These are phyloP conservation scores for Mellivora capensis DNA, from an alignment of 2,113 vertebrate species.

Conservation along the genomic window DNA sequence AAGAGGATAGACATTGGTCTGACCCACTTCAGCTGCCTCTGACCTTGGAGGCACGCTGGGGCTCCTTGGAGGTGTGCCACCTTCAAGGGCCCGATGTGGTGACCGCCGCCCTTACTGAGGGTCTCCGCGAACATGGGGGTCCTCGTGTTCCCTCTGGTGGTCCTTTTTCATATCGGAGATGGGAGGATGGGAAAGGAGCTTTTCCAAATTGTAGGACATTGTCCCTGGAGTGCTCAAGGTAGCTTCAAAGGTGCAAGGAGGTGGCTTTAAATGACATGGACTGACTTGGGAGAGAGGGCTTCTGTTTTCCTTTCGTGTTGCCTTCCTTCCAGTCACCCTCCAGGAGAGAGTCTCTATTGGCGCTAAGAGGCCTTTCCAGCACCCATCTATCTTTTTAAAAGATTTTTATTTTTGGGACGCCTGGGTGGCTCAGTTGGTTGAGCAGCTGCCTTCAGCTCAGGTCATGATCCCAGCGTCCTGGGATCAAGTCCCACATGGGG, in stretches of 20 bases:
- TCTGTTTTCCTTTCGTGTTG: neutral
- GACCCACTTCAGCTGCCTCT: too few species aligned
- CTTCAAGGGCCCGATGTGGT: neutral
- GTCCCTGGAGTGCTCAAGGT: too few species aligned
- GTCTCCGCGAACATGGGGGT: neutral
- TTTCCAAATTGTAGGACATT: neutral
- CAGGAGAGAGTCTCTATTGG: neutral
- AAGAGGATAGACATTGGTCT: neutral
- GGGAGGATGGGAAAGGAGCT: too few species aligned
- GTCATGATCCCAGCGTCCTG: too few species aligned
- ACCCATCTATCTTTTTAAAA: neutral
- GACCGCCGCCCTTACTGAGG: rapidly evolving
- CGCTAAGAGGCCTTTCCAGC: neutral
- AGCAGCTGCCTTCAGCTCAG: too few species aligned
- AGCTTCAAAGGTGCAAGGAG: rapidly evolving
- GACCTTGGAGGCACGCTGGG: neutral
- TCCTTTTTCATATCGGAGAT: rapidly evolving
- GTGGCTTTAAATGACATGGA: neutral
- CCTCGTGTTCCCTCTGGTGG: neutral
- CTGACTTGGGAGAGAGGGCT: too few species aligned
- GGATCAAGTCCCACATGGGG: too few species aligned
- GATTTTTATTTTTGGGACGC: neutral
- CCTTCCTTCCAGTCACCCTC: neutral
- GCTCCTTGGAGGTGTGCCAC: neutral
- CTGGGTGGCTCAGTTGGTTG: too few species aligned